phyloP scores from a whole-genome alignment of 2,888 invertebrate species.

The Stomorhina lunata region DNA sequence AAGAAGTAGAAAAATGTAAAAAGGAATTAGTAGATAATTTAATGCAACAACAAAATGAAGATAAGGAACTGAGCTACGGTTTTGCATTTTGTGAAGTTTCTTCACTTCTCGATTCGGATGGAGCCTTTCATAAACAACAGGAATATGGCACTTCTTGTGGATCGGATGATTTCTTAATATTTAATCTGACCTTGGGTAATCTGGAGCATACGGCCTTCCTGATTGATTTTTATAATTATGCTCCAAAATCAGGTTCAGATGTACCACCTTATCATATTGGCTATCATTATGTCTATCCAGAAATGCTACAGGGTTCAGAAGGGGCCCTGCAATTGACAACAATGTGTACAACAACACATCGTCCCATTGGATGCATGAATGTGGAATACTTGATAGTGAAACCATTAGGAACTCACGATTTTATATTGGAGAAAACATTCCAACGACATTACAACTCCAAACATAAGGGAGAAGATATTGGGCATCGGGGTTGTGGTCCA shows the following conservation, averaged over 20 bases:
- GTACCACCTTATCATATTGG: slow-evolving; percentile 82
- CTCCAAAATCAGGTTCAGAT: slow-evolving; percentile 15
- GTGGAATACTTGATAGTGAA: slow-evolving; percentile 81
- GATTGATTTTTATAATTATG: slow-evolving; percentile 85
- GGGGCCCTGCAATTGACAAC: slow-evolving; percentile 88
- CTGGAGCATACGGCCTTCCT: slow-evolving; percentile 87
- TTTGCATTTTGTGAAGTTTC: slow-evolving; percentile 60
- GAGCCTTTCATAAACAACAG: slow-evolving; percentile 62
- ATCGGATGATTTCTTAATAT: slow-evolving; percentile 86
- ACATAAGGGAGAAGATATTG: slow-evolving; percentile 92
- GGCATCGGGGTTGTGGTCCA: slow-evolving; percentile 94
- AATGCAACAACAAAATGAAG: neutral
- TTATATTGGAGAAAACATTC: slow-evolving; percentile 88
- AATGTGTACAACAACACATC: slow-evolving; percentile 85
- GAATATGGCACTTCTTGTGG: slow-evolving; percentile 88
- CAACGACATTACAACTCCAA: slow-evolving; percentile 90
- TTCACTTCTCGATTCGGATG: slow-evolving; percentile 53
- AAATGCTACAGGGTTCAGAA: slow-evolving; percentile 86
- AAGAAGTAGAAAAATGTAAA: neutral
- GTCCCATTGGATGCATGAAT: slow-evolving; percentile 87
- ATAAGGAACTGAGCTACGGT: neutral
- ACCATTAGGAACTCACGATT: slow-evolving; percentile 76
- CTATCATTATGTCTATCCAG: slow-evolving; percentile 91
- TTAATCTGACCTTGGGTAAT: slow-evolving; percentile 87
- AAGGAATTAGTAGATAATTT: neutral